Conservation (phyloP, 2,797 vertebrate genomes). For the Alectoris magna region DNA sequence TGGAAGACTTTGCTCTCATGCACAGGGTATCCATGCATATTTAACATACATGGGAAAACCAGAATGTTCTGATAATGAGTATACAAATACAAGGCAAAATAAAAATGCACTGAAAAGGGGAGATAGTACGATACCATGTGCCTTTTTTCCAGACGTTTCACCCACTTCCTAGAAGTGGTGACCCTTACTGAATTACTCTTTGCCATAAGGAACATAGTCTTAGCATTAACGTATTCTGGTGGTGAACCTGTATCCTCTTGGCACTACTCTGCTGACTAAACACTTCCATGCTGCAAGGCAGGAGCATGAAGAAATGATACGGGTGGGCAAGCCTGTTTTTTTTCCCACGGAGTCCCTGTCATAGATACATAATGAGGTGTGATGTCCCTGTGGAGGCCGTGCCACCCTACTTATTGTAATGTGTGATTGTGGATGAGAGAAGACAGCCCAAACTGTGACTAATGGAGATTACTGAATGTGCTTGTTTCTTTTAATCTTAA, state of each 20-base stretch:
- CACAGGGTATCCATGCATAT: background rate
- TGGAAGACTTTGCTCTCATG: background rate
- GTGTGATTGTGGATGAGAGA: background rate
- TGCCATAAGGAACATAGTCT: background rate
- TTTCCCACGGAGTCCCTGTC: background rate
- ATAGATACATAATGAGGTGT: background rate
- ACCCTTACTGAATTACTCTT: background rate
- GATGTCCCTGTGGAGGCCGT: background rate
- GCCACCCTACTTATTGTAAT: background rate
- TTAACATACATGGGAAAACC: background rate
- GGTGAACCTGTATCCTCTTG: background rate
- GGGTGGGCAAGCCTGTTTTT: background rate
- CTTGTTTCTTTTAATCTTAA: background rate
- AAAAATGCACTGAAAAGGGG: background rate
- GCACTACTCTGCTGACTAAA: background rate
- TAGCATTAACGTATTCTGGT: background rate
- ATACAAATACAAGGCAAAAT: background rate
- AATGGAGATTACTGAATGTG: background rate
- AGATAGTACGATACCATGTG: background rate
- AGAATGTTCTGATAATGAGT: background rate
- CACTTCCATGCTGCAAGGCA: background rate
- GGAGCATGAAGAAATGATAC: background rate
- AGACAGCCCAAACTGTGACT: constrained; percentile 4
- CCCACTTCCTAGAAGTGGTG: background rate
- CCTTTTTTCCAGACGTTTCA: background rate